Base-by-base conservation (phyloP, 2,797 vertebrate species). In the Spheniscus humboldti region DNA sequence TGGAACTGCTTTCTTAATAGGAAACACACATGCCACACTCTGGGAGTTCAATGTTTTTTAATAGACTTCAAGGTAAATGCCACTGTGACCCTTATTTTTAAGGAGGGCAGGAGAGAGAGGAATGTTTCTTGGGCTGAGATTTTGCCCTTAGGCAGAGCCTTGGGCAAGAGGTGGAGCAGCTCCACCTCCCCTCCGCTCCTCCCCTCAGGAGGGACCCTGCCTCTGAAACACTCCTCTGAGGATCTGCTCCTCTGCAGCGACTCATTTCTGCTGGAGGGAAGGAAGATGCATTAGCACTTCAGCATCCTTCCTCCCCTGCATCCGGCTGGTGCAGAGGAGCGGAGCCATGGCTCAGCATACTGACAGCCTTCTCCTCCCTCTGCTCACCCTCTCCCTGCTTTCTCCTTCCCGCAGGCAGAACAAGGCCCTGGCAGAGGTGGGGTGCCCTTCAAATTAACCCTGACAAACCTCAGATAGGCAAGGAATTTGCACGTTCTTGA, bases 21-120 rank as follows among this genome's bases (percentile, higher is more conserved):
- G 92, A 97, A 97, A 97, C 97, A 97, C 87, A 94, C 92, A 94
- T 79, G 87, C 62, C 79, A 84, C 95, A 76, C 89, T 96, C 92
- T 63, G 94, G 87, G 94, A 97, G 76, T 8, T 88, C 73, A 17
- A 14, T 66, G 90, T 4, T 94, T 94, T 92, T 94, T 94, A 96
- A 95, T 81, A 83, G 92, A 92, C 92, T 96, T 78, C 23, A 84
- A 96, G 91, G 93, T 48, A 96, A 96, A 96, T 93, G 87, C 94
- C 94, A 95, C 85, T 0, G 76, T 59, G 91, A 91, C 94, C 94
- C 93, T 94, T 90, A 63, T 81, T 84, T 91, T 94, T 59, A 91
- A 88, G 72, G 60, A n/a, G 56, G 68, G 71, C 64, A 18, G 27
- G 41, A 56, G 31, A 41, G 23, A 13, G 33, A 67, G 53, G 78